Percentiles rank a stretch among this genome's conserved stretches.
Conservation (phyloP, 2,797 vertebrate genomes). For the Nyctalus aviator region DNA sequence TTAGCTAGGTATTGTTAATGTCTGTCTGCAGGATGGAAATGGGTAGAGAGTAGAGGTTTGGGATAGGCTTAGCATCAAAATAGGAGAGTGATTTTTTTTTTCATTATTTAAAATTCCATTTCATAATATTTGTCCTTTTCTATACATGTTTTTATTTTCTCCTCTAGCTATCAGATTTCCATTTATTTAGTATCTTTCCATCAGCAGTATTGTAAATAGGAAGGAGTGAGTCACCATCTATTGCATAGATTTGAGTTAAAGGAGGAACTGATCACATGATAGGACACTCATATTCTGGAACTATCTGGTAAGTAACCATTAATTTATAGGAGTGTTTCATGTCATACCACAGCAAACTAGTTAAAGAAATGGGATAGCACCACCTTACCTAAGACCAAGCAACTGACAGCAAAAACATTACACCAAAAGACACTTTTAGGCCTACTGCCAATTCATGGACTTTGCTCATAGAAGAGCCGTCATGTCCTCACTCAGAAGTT, state of each 20-base stretch:
- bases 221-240: constrained; percentile 53
- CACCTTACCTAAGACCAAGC: not conserved
- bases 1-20: not conserved
- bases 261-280: constrained; percentile 3
- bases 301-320: not conserved
- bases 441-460: not conserved
- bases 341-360: constrained; percentile 5
- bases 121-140: constrained; percentile 42
- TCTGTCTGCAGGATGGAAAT: constrained; percentile 24
- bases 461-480: not conserved
- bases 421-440: not conserved
- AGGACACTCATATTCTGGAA: constrained; percentile 9
- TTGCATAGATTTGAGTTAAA: constrained; percentile 35
- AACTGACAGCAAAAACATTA: constrained; percentile 23
- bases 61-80: constrained; percentile 27
- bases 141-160: constrained; percentile 47
- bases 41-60: not conserved
- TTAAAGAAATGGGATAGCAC: constrained; percentile 27
- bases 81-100: constrained; percentile 27
- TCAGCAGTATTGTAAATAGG: constrained; percentile 9
- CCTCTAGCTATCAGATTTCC: constrained; percentile 10
- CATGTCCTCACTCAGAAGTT: constrained; percentile 13
- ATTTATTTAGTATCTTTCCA: constrained; percentile 30
- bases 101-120: constrained; percentile 18
- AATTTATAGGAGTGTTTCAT: not conserved